phyloP scores from a whole-genome alignment of 2,113 vertebrate species.

The Calyptommatus sinebrachiatus region DNA sequence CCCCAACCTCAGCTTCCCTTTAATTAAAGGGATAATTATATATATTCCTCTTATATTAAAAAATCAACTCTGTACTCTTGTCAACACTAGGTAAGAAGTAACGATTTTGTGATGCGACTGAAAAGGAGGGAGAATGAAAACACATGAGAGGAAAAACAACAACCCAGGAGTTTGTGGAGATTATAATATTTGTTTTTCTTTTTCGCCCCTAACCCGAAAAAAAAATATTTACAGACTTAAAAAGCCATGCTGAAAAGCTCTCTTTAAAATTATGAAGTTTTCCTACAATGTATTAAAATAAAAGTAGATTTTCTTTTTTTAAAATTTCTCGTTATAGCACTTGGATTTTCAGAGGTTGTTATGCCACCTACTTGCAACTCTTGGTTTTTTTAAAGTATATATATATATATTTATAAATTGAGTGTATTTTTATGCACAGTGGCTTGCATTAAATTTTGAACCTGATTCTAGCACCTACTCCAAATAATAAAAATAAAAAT shows the following conservation, averaged over 20 bases:
- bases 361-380: constrained; percentile 79
- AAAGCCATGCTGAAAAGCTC: constrained; percentile 91
- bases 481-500: constrained; percentile 52
- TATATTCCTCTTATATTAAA: constrained; percentile 84
- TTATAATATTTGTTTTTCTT: constrained; percentile 67
- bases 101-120: constrained; percentile 88
- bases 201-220: constrained; percentile 68
- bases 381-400: constrained; percentile 50
- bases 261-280: constrained; percentile 95
- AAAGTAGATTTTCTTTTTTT: constrained; percentile 80
- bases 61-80: constrained; percentile 89
- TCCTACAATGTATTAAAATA: constrained; percentile 99
- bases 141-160: constrained; percentile 3
- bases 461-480: constrained; percentile 91
- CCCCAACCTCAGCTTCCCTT: constrained; percentile 76
- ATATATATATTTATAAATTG: constrained; percentile 62
- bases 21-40: constrained; percentile 95
- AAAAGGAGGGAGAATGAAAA: background rate
- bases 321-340: constrained; percentile 89
- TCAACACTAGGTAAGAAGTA: constrained; percentile 91
- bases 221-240: constrained; percentile 97
- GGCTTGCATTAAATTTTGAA: constrained; percentile 75
- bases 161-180: constrained; percentile 73
- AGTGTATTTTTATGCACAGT: constrained; percentile 86
- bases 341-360: constrained; percentile 84